These are phyloP conservation scores for Atractosteus spatula DNA, from an alignment of 2,113 vertebrate species.

Conservation along the genomic window DNA sequence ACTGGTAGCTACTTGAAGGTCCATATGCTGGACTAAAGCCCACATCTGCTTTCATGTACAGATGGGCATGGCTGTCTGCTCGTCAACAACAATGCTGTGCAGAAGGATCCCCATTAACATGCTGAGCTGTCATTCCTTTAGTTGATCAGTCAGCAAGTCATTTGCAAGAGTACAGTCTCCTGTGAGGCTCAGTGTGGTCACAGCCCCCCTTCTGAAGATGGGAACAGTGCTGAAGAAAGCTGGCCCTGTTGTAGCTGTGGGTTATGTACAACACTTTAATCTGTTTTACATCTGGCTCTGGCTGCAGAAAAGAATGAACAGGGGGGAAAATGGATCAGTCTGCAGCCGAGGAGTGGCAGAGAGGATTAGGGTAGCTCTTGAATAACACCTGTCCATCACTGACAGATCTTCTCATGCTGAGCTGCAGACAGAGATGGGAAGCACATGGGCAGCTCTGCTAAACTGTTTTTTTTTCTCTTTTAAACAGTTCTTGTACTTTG, in stretches of 20 bases:
- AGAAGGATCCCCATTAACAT: slow-evolving; percentile 42
- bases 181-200: not conserved
- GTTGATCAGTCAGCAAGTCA: slow-evolving; percentile 35
- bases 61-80: not conserved
- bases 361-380: slow-evolving; percentile 41
- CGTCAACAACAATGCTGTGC: not conserved
- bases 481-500: slow-evolving; percentile 45
- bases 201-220: slow-evolving; percentile 29
- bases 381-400: slow-evolving; percentile 65
- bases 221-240: slow-evolving; percentile 11
- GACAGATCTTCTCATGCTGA: slow-evolving; percentile 50
- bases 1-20: not conserved
- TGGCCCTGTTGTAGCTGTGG: slow-evolving; percentile 18
- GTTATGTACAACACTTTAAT: slow-evolving; percentile 40
- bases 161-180: slow-evolving; percentile 20
- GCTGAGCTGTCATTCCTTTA: slow-evolving; percentile 33
- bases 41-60: not conserved
- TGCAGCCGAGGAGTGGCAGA: slow-evolving; percentile 34
- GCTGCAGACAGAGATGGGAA: slow-evolving; percentile 45
- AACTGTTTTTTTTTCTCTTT: slow-evolving; percentile 53
- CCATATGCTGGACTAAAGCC: not conserved
- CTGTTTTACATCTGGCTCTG: slow-evolving; percentile 57
- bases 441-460: slow-evolving; percentile 37
- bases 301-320: slow-evolving; percentile 37
- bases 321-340: slow-evolving; percentile 39